These are phyloP conservation scores for Umimayanthus chanpuru DNA, from an alignment of 92 coral and sea anemone species.

Conservation along the genomic window DNA sequence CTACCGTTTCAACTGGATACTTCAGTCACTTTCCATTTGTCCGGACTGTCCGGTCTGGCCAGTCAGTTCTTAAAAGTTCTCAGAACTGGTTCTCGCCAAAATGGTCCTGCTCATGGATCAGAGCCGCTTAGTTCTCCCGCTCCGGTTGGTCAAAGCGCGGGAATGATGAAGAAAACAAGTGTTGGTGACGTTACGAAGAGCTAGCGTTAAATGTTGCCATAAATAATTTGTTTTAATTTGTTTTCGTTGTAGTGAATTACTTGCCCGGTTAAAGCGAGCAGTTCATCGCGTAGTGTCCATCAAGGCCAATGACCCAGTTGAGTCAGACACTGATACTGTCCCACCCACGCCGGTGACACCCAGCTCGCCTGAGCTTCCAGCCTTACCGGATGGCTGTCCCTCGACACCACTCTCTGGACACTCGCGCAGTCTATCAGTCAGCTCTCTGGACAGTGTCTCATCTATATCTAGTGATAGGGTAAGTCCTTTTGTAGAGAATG, in stretches of 20 bases:
- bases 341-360: slow-evolving; percentile 47
- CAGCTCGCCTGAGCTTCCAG: slow-evolving; percentile 72
- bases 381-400: slow-evolving; percentile 18
- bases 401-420: slow-evolving; percentile 53
- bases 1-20: too few relatives aligned
- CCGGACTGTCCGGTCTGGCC: too few relatives aligned
- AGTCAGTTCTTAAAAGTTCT: too few relatives aligned
- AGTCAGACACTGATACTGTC: slow-evolving; percentile 6
- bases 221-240: neutral
- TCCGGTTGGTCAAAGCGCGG: too few relatives aligned
- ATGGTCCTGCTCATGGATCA: too few relatives aligned
- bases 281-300: slow-evolving; percentile 78
- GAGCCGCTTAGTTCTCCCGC: too few relatives aligned
- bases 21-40: too few relatives aligned
- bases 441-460: slow-evolving; percentile 90
- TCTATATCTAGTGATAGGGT: slow-evolving; percentile 83
- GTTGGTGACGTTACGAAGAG: neutral
- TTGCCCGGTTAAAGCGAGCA: slow-evolving; percentile 76
- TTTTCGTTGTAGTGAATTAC: slow-evolving; percentile 56
- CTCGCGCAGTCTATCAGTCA: slow-evolving; percentile 79
- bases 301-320: slow-evolving; percentile 51
- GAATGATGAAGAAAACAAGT: neutral
- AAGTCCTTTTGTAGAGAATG: slow-evolving; percentile 19
- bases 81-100: too few relatives aligned
- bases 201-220: neutral